These are phyloP conservation scores for Toxotes chatareus DNA, from an alignment of 2,113 vertebrate species.

Conservation along the genomic window DNA sequence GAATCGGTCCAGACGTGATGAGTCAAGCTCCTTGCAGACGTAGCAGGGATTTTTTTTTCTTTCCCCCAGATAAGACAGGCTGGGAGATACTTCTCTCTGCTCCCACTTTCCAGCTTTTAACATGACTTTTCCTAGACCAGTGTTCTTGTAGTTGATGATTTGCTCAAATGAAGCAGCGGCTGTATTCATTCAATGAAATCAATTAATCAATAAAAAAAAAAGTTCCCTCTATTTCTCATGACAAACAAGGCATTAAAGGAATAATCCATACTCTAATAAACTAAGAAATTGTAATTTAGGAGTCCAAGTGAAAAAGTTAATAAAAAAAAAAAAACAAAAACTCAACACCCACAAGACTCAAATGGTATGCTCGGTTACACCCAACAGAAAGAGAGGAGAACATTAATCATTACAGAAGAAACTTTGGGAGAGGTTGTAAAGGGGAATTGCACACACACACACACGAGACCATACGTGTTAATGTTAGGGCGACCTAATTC, in stretches of 20 bases:
- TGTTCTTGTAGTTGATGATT: neutral
- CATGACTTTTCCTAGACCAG: neutral
- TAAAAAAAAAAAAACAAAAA: neutral
- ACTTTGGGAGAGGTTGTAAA: slow-evolving; percentile 61
- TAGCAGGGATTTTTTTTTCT: neutral
- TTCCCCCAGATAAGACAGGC: slow-evolving; percentile 25
- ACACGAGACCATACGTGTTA: slow-evolving; percentile 57
- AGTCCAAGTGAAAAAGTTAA: neutral
- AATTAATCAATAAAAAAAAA: neutral
- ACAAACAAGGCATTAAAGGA: neutral
- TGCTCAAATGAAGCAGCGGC: neutral
- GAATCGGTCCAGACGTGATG: slow-evolving; percentile 52
- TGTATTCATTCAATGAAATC: no score
- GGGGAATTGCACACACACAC: slow-evolving; percentile 14
- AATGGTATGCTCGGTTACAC: slow-evolving; percentile 56
- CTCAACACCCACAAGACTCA: slow-evolving; percentile 27
- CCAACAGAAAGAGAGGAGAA: slow-evolving; percentile 36
- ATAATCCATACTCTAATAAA: neutral
- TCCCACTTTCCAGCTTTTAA: slow-evolving; percentile 1
- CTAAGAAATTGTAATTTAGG: neutral
- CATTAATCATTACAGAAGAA: slow-evolving; percentile 57
- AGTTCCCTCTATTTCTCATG: neutral
- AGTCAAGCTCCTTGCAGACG: slow-evolving; percentile 41
- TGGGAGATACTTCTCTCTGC: slow-evolving; percentile 16
- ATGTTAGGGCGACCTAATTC: slow-evolving; percentile 67